phyloP scores from a whole-genome alignment of 1,140 invertebrate species.

The Bombus sylvicola region DNA sequence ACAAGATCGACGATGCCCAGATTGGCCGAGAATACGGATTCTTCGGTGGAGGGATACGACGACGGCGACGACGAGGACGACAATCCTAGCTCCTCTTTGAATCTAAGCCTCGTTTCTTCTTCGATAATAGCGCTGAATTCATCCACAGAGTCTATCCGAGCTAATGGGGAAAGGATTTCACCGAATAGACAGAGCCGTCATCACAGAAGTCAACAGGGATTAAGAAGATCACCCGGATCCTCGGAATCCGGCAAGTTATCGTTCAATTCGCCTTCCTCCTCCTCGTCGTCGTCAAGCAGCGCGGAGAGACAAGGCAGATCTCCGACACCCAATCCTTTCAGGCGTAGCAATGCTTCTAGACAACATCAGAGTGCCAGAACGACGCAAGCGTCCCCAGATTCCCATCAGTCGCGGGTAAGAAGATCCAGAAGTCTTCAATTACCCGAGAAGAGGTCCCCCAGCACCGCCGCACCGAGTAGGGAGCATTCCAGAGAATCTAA shows the following conservation, averaged over 20 bases:
- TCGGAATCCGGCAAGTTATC: conserved; percentile 79
- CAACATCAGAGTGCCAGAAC: conserved; percentile 76
- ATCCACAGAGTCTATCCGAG: conserved; percentile 73
- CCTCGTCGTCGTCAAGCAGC: conserved; percentile 81
- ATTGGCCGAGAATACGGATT: conserved; percentile 84
- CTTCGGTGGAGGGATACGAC: conserved; percentile 84
- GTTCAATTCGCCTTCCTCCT: conserved; percentile 81
- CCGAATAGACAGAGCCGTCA: conserved; percentile 75
- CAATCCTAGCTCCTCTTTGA: conserved; percentile 81
- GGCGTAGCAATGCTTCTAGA: conserved; percentile 70
- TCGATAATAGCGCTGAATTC: conserved; percentile 68
- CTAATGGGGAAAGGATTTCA: conserved; percentile 78
- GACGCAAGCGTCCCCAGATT: conserved; percentile 77
- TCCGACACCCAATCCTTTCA: conserved; percentile 76
- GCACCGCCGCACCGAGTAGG: conserved; percentile 65
- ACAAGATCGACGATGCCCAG: conserved; percentile 82
- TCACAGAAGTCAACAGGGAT: conserved; percentile 75
- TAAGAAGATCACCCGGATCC: conserved; percentile 81
- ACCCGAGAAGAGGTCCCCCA: conserved; percentile 82
- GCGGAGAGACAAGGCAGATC: conserved; percentile 77
- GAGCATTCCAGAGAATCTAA: conserved; percentile 75
- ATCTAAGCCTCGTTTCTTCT: conserved; percentile 73
- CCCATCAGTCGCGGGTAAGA: conserved; percentile 80
- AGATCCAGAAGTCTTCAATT: conserved; percentile 84
- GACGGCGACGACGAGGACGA: conserved; percentile 85